Evolutionary conservation across 2,113 vertebrate genomes (phyloP).

Genomic region (Ophiodon elongatus): DNA sequence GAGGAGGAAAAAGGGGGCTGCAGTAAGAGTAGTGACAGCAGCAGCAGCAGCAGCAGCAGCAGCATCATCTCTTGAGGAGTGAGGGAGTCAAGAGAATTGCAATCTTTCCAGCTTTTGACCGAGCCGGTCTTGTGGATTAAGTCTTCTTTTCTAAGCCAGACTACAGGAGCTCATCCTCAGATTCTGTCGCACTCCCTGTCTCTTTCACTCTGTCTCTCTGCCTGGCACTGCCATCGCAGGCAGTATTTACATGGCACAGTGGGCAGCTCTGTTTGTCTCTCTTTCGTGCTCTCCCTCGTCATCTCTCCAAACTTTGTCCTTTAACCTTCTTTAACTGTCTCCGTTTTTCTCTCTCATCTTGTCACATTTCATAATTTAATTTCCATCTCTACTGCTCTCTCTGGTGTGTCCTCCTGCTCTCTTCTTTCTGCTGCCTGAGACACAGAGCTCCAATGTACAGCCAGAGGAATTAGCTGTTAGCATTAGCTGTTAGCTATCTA

Average conservation of each 20-base stretch:
- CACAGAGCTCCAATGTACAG: slow-evolving; percentile 76
- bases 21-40: slow-evolving; percentile 41
- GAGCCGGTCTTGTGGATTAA: slow-evolving; percentile 76
- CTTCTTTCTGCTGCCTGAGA: slow-evolving; percentile 26
- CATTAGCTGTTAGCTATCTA: slow-evolving; percentile 78
- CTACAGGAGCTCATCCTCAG: slow-evolving; percentile 72
- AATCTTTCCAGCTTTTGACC: slow-evolving; percentile 39
- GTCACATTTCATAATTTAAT: background rate
- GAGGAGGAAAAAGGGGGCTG: slow-evolving; percentile 35
- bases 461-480: slow-evolving; percentile 58
- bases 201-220: slow-evolving; percentile 27
- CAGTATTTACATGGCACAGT: slow-evolving; percentile 80
- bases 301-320: slow-evolving; percentile 17
- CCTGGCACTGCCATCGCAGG: slow-evolving; percentile 58
- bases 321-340: slow-evolving; percentile 1
- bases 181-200: slow-evolving; percentile 26
- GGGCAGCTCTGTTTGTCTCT: slow-evolving; percentile 78
- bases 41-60: slow-evolving; percentile 56
- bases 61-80: slow-evolving; percentile 60
- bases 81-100: slow-evolving; percentile 50
- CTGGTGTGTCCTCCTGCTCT: background rate
- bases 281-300: slow-evolving; percentile 4
- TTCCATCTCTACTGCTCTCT: slow-evolving; percentile 5
- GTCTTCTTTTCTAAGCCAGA: slow-evolving; percentile 76
- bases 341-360: slow-evolving; percentile 18